A percentile compares a stretch with the other conserved stretches of the same genome.
phyloP scores from a whole-genome alignment of 1,140 invertebrate species.

The Scaptodrosophila lebanonensis region DNA sequence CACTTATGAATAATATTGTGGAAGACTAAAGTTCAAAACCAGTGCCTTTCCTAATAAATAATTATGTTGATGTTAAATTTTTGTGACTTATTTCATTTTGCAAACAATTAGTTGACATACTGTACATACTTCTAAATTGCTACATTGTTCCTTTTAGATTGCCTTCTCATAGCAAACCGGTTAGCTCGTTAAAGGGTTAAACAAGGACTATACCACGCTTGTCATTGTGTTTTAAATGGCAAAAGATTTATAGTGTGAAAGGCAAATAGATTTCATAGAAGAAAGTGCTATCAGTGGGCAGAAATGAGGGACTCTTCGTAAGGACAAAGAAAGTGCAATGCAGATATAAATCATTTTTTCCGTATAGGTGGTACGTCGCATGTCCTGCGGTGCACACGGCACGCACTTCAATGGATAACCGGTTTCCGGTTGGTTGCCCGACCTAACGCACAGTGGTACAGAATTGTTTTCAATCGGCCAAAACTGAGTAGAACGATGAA shows the following conservation, averaged over 20 bases:
- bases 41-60: no score
- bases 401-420: constrained; percentile 48
- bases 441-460: constrained; percentile 27
- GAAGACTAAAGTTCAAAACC: no score
- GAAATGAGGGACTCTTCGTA: no score
- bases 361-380: constrained; percentile 19
- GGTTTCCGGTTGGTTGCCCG: constrained; percentile 13
- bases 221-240: no score
- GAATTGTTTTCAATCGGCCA: constrained; percentile 2
- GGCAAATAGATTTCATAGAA: constrained; percentile 39
- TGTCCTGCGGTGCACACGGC: constrained; percentile 47
- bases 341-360: constrained; percentile 47
- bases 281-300: constrained; percentile 40
- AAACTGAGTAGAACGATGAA: constrained; percentile 3
- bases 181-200: constrained; percentile 31
- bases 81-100: no score
- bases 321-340: constrained; percentile 50
- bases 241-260: constrained; percentile 63
- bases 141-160: no score
- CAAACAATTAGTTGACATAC: no score
- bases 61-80: no score
- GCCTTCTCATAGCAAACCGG: no score
- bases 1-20: no score
- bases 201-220: constrained; percentile 29
- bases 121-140: no score